Conservation (phyloP, 2,888 invertebrate genomes). For the Marronus borbonicus region DNA sequence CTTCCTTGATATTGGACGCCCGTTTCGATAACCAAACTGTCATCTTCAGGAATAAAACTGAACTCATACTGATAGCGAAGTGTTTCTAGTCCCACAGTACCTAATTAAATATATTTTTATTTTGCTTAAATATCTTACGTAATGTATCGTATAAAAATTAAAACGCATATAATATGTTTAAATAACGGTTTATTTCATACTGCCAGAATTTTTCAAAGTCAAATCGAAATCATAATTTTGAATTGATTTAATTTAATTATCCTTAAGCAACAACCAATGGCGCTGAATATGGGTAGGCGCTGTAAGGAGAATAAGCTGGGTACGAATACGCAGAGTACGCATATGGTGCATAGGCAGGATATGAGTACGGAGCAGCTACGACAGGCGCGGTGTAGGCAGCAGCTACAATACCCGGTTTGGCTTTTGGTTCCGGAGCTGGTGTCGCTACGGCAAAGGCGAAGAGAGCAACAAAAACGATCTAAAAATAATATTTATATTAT, state of each 20-base stretch:
- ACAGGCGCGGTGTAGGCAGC: slow-evolving; percentile 59
- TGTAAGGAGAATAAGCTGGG: slow-evolving; percentile 62
- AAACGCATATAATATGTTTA: background rate
- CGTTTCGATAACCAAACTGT: no score
- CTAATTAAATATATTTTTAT: background rate
- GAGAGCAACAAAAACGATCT: slow-evolving; percentile 71
- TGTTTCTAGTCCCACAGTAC: background rate
- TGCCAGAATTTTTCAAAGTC: slow-evolving; percentile 1
- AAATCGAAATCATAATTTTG: slow-evolving; percentile 15
- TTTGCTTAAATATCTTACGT: background rate
- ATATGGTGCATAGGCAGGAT: slow-evolving; percentile 13
- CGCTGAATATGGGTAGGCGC: slow-evolving; percentile 60
- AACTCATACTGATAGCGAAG: no score
- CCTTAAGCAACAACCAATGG: slow-evolving; percentile 61
- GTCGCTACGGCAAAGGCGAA: slow-evolving; percentile 71
- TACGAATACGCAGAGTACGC: slow-evolving; percentile 41
- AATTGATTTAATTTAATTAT: background rate
- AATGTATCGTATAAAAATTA: background rate
- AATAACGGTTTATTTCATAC: background rate
- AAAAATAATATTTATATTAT: slow-evolving; percentile 56
- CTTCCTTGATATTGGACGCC: no score
- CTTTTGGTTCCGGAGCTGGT: slow-evolving; percentile 62
- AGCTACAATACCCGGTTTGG: slow-evolving; percentile 63
- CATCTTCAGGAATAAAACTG: no score
- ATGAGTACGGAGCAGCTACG: slow-evolving; percentile 13